phyloP scores from a whole-genome alignment of 2,113 vertebrate species.

The Pseudorectes ferrugineus region DNA sequence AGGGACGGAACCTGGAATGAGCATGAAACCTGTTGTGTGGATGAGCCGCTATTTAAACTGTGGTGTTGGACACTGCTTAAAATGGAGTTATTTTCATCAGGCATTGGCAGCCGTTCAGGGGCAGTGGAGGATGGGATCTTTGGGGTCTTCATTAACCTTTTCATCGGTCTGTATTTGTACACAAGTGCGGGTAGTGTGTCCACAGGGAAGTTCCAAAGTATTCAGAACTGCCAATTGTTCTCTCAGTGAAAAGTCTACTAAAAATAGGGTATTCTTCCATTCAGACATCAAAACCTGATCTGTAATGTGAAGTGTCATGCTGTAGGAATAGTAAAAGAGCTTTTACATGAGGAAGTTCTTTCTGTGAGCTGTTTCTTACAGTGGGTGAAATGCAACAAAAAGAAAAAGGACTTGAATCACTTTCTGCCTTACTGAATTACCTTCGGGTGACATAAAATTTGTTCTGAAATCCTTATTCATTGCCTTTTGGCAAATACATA shows the following conservation, averaged over 20 bases:
- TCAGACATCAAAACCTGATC: slow-evolving; percentile 59
- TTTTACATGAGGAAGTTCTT: slow-evolving; percentile 8
- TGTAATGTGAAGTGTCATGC: slow-evolving; percentile 62
- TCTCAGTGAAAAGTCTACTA: slow-evolving; percentile 27
- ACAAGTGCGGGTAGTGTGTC: background rate
- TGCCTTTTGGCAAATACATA: background rate
- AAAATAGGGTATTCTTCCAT: slow-evolving; percentile 64
- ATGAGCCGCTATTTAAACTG: background rate
- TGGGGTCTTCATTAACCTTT: background rate
- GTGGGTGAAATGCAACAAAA: background rate
- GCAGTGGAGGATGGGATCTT: background rate
- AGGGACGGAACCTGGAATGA: background rate
- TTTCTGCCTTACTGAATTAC: slow-evolving; percentile 4
- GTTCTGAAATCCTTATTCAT: background rate
- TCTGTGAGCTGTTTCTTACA: background rate
- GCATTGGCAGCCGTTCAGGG: accelerated
- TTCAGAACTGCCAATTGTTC: background rate
- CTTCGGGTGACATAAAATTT: background rate
- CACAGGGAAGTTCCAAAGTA: background rate
- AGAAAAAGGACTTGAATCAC: background rate
- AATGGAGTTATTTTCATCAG: background rate
- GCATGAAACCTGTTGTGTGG: background rate
- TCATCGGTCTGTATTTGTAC: background rate
- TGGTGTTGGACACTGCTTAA: background rate
- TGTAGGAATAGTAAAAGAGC: background rate